A percentile compares a stretch with the other conserved stretches of the same genome.
These are phyloP conservation scores for Pterocles orientalis DNA, from an alignment of 2,113 vertebrate species.

Conservation along the genomic window DNA sequence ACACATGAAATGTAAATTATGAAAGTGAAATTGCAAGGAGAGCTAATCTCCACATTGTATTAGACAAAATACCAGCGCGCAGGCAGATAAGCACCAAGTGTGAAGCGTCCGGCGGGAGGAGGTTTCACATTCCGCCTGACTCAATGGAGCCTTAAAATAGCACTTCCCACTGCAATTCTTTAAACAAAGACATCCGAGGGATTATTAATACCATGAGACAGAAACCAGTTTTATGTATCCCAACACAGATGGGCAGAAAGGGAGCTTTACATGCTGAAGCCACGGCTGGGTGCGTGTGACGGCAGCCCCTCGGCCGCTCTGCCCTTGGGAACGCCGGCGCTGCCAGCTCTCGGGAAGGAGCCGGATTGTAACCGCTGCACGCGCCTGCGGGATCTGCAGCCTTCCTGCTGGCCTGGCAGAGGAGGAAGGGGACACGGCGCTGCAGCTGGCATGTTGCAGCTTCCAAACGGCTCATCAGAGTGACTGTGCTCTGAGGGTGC, in stretches of 20 bases:
- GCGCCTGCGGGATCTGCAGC: background rate
- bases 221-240: background rate
- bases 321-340: fast-evolving
- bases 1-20: conserved; percentile 40
- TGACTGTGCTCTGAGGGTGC: background rate
- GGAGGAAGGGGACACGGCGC: fast-evolving
- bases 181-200: conserved; percentile 48
- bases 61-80: conserved; percentile 57
- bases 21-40: background rate
- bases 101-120: conserved; percentile 5
- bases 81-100: conserved; percentile 35
- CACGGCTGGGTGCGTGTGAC: fast-evolving
- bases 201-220: conserved; percentile 43
- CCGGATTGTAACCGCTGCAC: background rate
- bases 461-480: fast-evolving
- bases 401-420: background rate
- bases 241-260: background rate
- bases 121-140: conserved; percentile 34
- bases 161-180: conserved; percentile 53
- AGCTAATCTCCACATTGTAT: background rate
- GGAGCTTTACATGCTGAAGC: background rate
- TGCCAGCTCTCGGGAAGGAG: background rate
- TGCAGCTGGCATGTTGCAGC: fast-evolving
- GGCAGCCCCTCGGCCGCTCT: background rate
- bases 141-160: conserved; percentile 67